Evolutionary conservation across 2,797 vertebrate genomes (phyloP), one percentile per base, ranked within the genome.

Genomic region (Catostomus latipinnis): DNA sequence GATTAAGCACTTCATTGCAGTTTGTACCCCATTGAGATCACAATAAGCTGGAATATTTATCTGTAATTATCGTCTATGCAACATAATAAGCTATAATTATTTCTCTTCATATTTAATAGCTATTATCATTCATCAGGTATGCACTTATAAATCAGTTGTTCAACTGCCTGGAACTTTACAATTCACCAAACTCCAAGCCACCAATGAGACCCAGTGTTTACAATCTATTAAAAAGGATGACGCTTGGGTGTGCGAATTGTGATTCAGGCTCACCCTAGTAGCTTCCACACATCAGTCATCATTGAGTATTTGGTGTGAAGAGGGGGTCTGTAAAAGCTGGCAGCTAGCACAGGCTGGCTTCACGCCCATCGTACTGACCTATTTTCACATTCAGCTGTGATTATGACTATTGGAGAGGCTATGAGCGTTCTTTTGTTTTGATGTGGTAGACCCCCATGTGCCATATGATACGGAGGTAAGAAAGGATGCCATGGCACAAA

Each of bases 371-470:
- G 5, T 58, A 76, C 81, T 90, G 85, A 89, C 87, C 86, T 74
- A 86, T 89, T 92, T 92, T 83, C 71, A 61, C 57, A 65, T 83
- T 82, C 78, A 82, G 74, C 82, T 81, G 66, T 78, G 83, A 85
- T 89, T 83, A 87, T 85, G 81, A 86, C 89, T 83, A 83, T 78
- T 16, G 45, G 53, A 61, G 68, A 79, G 58, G 43, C 83, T 78
- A 81, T 75, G 72, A 85, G 86, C 70, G 73, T 86, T 10, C 16
- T 70, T 77, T 65, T 73, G 53, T 82, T 69, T 73, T 14, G 8
- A 71, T 43, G 48, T 52, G 68, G 10, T 18, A 11, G 61, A 69
- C 46, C 73, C 22, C 50, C 66, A 9, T 4, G 45, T 14, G n/a
- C 61, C 50, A 60, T 57, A 16, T 1, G 53, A 73, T 52, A 71